Evolutionary conservation across 2,797 vertebrate species (phyloP), one percentile per base, ranked within the genome.

Genomic region (Myoxocephalus aenaeus): DNA sequence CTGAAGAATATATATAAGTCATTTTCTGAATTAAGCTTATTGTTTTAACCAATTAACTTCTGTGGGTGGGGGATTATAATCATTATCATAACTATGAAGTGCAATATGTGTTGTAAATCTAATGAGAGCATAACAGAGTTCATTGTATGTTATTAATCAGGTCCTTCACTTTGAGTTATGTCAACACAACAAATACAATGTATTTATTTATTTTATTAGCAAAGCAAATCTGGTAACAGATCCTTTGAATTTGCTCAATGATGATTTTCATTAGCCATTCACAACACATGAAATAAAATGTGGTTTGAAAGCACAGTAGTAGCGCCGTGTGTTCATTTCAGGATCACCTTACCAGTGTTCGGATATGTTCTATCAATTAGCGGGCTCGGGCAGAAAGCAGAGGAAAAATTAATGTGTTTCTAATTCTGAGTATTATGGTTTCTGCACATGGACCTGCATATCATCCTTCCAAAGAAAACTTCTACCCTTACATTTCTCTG

Each of bases 301-400:
- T 56, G 67, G 80, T 79, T 73, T 80, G 29, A 87, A 80, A 85
- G 73, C 83, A 74, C 63, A 75, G 77, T 80, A 82, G 73, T 80
- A 82, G 73, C 77, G 77, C 82, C 79, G 42, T 77, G 75, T 79
- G 82, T 92, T 91, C 79, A 84, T 88, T 87, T 82, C 58, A 72
- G 80, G 85, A 92, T 92, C 84, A 85, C 85, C 91, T 91, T 86
- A 92, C 92, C 89, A 92, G 83, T 82, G 29, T 86, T 82, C 65
- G 86, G 92, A 93, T 92, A 90, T 94, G 93, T 92, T 94, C 82
- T 87, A 90, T 93, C 92, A 93, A 93, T 93, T 93, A 93, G 88
- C 65, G 77, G 88, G 83, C 75, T 90, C 75, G 88, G 92, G 79
- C 88, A 84, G 83, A 90, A 89, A 89, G 86, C 85, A 84, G 65